Percentiles rank a stretch among this genome's conserved stretches.
phyloP scores from a whole-genome alignment of 2,797 vertebrate genomes.

The Trachurus trachurus region DNA sequence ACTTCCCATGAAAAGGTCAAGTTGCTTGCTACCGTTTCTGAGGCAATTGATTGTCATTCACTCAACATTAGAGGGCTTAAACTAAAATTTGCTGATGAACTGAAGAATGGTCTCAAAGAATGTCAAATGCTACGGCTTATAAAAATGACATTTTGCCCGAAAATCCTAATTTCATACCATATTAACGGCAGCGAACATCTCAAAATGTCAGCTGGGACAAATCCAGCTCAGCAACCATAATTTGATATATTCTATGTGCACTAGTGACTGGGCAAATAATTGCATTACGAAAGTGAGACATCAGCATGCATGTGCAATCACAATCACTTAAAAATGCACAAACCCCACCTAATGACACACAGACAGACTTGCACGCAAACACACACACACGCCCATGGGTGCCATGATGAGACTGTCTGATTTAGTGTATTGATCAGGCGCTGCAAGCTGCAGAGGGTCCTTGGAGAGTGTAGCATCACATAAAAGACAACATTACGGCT shows the following conservation, averaged over 20 bases:
- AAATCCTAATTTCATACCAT: constrained; percentile 64
- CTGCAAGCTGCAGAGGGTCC: constrained; percentile 71
- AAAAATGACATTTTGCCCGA: constrained; percentile 65
- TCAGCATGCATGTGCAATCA: constrained; percentile 1
- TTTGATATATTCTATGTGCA: constrained; percentile 34
- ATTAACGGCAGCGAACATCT: constrained; percentile 43
- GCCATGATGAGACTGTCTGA: constrained; percentile 73
- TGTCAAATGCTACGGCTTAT: constrained; percentile 55
- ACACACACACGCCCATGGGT: constrained; percentile 52
- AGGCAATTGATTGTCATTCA: constrained; percentile 57
- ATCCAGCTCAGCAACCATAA: constrained; percentile 43
- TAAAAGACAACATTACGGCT: constrained; percentile 82
- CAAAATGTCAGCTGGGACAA: constrained; percentile 70
- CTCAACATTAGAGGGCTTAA: constrained; percentile 34
- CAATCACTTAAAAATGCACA: neutral
- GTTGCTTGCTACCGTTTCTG: constrained; percentile 44
- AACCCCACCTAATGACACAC: constrained; percentile 1
- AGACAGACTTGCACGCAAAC: constrained; percentile 31
- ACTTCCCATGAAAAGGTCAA: constrained; percentile 67
- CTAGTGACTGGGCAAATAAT: constrained; percentile 48
- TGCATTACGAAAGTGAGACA: constrained; percentile 29
- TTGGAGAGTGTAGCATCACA: constrained; percentile 75
- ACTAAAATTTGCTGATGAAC: constrained; percentile 58
- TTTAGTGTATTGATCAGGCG: constrained; percentile 82
- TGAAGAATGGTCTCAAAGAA: constrained; percentile 51